Evolutionary conservation across 2,888 invertebrate genomes (phyloP), one percentile per base, ranked within the genome.

Genomic region (Ommatoiulus sabulosus): DNA sequence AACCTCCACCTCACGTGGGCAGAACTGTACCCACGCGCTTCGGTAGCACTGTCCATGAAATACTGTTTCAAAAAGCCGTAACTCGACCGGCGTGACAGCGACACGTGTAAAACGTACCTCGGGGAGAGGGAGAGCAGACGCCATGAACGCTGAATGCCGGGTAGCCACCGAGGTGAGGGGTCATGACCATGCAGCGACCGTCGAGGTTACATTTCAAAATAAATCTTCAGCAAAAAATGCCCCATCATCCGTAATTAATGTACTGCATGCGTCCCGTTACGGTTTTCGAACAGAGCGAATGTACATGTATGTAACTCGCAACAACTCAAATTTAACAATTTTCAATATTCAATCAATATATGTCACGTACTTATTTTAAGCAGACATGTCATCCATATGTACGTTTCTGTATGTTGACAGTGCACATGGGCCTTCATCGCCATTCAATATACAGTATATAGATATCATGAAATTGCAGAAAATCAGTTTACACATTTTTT

Each of bases 31-130:
- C 63, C 63, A 63, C 63, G 63, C 63, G 63, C 17, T n/a, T 24
- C 72, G 24, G 72, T 72, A 72, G 72, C 72, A 72, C 72, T 10
- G 72, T 20, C 24, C 72, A 72, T 72, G 72, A 72, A 72, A 72
- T 72, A 72, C 4, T 24, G 72, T 72, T 20, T 10, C 10, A 24
- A 24, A 72, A 20, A 72, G 72, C 20, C n/a, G 24, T 72, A 72
- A 24, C 72, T 24, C 24, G 72, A 20, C 20, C 72, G 3, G 8
- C 24, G 72, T 12, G 52, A 52, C 52, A 52, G 52, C 52, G 17
- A 52, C 72, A 20, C 72, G 72, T 72, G 24, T 8, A 72, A 72
- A 20, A 72, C 20, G 24, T 72, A 8, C 72, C 24, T 72, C 3
- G 20, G 24, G 72, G 72, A 5, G 1, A 72, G 6, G 72, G 72